Percentiles rank a stretch among this genome's conserved stretches.
phyloP scores from a whole-genome alignment of 1,140 invertebrate genomes.

The Ladona fulva region DNA sequence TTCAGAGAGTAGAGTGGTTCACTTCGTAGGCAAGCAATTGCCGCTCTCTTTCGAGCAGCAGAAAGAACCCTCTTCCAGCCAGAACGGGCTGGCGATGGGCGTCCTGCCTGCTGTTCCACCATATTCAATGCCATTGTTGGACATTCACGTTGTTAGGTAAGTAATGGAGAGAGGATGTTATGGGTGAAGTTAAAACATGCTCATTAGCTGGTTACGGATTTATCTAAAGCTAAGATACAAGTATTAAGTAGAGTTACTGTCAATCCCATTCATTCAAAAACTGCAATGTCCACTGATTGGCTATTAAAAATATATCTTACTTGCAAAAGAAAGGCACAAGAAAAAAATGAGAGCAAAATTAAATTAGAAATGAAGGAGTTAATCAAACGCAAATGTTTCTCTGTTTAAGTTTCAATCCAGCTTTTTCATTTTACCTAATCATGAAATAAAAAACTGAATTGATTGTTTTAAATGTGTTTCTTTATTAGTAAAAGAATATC shows the following conservation, averaged over 20 bases:
- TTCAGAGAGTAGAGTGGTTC: conserved; percentile 83
- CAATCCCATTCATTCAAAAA: not conserved
- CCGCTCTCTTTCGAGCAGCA: conserved; percentile 86
- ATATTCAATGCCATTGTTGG: not conserved
- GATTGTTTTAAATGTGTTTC: too few species aligned
- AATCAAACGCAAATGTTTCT: too few species aligned
- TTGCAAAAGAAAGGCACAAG: not conserved
- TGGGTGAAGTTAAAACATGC: conserved; percentile 9
- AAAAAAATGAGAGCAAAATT: conserved; percentile 7
- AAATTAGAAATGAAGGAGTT: not conserved
- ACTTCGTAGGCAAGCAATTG: conserved; percentile 90
- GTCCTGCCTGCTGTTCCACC: conserved; percentile 55
- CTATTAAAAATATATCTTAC: not conserved
- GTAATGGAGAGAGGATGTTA: conserved; percentile 4
- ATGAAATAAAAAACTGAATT: too few species aligned
- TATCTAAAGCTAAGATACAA: not conserved
- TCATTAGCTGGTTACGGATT: not conserved
- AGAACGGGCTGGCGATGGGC: conserved; percentile 53
- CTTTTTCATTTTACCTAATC: too few species aligned
- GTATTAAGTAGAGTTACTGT: not conserved
- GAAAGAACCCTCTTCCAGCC: conserved; percentile 88
- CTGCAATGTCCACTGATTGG: not conserved
- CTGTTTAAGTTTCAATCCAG: too few species aligned
- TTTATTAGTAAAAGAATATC: too few species aligned
- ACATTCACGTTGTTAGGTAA: not conserved